Evolutionary conservation across 2,888 invertebrate species (phyloP), one percentile per base, ranked within the genome.

Genomic region (Leptinotarsa tumamoca): DNA sequence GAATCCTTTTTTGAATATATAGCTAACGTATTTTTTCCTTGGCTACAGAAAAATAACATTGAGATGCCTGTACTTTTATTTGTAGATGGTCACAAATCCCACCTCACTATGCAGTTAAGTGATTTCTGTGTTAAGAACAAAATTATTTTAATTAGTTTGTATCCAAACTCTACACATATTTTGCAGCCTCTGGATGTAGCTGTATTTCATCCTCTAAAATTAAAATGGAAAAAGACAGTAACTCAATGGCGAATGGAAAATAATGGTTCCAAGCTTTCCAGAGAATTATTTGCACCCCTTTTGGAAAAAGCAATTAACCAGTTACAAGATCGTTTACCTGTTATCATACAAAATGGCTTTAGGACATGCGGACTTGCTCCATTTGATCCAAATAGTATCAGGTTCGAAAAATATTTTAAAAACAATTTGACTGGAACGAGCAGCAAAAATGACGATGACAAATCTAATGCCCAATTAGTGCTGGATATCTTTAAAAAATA

Each of bases 1-100:
- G 61, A 75, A 27, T 21, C 61, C 56, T 78, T 78, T 75, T 79
- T 58, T 63, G 78, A 76, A 52, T 79, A 78, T 68, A 63, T 79
- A 14, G 21, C 74, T 10, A 79, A 78, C 27, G 72, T 79, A 21
- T 79, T 78, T 69, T 27, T 61, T 23, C 78, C 73, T 49, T 71
- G 49, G n/a, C 13, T 71, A 4, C 43, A 50, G 18, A 10, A 63
- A 17, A 61, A 49, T 23, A n/a, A n/a, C 13, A 63, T 63, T 10
- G 10, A n/a, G 15, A 5, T 63, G 4, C 58, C 71, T 13, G 21
- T 61, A 4, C 43, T 71, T n/a, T 21, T 71, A 43, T 71, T 71
- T 23, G 18, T 63, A 56, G 69, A 69, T 56, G 69, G 69, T 14
- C 33, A 69, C 33, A 23, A 23, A n/a, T 69, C 56, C 13, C 69